Evolutionary conservation across 2,888 invertebrate genomes (phyloP), one percentile per base, ranked within the genome.

Genomic region (Actias luna): DNA sequence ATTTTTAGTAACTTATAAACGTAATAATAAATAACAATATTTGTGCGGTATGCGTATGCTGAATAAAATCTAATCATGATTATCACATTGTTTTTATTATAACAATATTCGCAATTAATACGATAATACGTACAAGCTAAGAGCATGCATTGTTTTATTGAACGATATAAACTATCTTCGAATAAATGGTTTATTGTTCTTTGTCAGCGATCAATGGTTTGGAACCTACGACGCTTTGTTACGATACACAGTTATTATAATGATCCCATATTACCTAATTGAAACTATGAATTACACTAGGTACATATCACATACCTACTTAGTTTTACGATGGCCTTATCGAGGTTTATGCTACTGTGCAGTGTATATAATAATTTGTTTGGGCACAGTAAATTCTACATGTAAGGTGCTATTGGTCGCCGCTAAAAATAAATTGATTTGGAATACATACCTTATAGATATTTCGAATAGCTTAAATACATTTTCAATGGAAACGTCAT

Each of bases 111-210:
- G 61, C 68, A 76, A 70, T 72, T 73, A 74, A 73, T 69, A 65
- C 73, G 69, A 65, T 69, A 75, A n/a, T n/a, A n/a, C n/a, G n/a
- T 72, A 72, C 77, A 76, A 71, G 66, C 76, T 69, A 75, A 78
- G 70, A 70, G 63, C 74, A 71, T 73, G 80, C 77, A 85, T 85
- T 86, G 84, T 84, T 80, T 77, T 76, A 73, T 76, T 79, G 73
- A 74, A 67, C 72, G 78, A 77, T 75, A 80, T 84, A 85, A 84
- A 83, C 77, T 82, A 81, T 84, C 83, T 82, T 82, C 74, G 76
- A 81, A 83, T 82, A 83, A 85, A 84, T 85, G 79, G 82, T 81
- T 82, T 83, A 87, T 87, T 84, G 84, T 85, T 85, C 85, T 85
- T 88, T 85, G 84, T 84, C 66, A 77, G 67, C 71, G 77, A 67